Conservation (phyloP, 2,797 vertebrate species). For the Sebastolobus alascanus region DNA sequence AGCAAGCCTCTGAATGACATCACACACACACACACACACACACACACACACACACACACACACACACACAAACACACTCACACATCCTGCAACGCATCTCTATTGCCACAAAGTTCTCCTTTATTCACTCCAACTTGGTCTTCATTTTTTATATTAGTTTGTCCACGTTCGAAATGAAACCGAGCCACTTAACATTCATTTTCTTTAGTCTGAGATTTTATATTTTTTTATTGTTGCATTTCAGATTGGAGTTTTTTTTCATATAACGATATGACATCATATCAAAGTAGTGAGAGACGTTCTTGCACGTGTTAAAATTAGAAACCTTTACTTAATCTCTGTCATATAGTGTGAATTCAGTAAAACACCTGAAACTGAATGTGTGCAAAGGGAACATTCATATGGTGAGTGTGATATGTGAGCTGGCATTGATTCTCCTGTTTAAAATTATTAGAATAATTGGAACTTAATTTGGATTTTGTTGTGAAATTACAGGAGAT, state of each 20-base stretch:
- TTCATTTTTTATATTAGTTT: not conserved
- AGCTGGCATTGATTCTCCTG: not conserved
- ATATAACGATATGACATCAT: not conserved
- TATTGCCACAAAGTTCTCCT: constrained; percentile 12
- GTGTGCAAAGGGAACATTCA: not conserved
- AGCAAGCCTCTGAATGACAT: constrained; percentile 59
- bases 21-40: constrained; percentile 31
- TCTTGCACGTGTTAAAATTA: not conserved
- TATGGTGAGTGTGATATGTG: not conserved
- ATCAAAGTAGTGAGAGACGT: not conserved
- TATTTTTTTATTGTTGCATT: not conserved
- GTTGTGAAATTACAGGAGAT: not conserved
- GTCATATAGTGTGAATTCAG: not conserved
- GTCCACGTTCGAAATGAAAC: not conserved
- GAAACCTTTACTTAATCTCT: constrained; percentile 1
- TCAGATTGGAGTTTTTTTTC: not conserved
- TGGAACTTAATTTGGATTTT: not conserved
- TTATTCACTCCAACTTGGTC: constrained; percentile 1
- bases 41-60: constrained; percentile 14
- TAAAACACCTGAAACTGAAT: not conserved
- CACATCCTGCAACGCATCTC: constrained; percentile 35
- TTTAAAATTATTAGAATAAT: not conserved
- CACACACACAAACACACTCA: constrained; percentile 11
- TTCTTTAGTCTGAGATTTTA: not conserved
- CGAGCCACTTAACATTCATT: not conserved